These are phyloP conservation scores for Rhinella marina DNA, from an alignment of 2,797 vertebrate species.

Conservation along the genomic window DNA sequence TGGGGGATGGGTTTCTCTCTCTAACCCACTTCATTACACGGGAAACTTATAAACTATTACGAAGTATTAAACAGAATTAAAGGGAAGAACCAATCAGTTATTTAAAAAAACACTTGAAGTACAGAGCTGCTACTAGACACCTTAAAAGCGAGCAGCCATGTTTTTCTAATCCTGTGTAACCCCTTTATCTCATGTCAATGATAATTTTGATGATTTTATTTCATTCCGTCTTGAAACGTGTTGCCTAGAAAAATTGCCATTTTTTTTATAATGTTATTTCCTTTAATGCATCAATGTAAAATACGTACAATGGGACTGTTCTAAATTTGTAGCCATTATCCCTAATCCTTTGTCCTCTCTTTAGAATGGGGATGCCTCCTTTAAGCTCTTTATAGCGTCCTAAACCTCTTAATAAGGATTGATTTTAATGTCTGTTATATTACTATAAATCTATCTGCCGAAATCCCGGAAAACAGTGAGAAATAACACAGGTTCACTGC, in stretches of 20 bases:
- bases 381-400: slow-evolving; percentile 52
- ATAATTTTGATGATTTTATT: neutral
- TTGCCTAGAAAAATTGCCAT: neutral
- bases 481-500: slow-evolving; percentile 11
- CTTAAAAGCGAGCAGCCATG: too few species aligned
- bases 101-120: too few species aligned
- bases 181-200: neutral
- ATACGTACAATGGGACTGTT: neutral
- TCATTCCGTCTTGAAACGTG: neutral
- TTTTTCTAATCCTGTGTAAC: too few species aligned
- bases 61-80: too few species aligned
- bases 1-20: too few species aligned
- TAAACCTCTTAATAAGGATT: slow-evolving; percentile 59
- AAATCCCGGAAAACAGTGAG: slow-evolving; percentile 42
- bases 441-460: slow-evolving; percentile 31
- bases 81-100: too few species aligned
- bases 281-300: neutral
- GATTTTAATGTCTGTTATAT: slow-evolving; percentile 44
- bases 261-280: neutral
- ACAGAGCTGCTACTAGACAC: too few species aligned
- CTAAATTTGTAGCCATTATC: slow-evolving; percentile 39
- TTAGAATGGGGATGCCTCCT: slow-evolving; percentile 29
- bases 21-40: too few species aligned
- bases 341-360: slow-evolving; percentile 37
- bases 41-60: too few species aligned